Base-by-base conservation (phyloP, 64 coral and sea anemone genomes). In the Pachyseris speciosa region DNA sequence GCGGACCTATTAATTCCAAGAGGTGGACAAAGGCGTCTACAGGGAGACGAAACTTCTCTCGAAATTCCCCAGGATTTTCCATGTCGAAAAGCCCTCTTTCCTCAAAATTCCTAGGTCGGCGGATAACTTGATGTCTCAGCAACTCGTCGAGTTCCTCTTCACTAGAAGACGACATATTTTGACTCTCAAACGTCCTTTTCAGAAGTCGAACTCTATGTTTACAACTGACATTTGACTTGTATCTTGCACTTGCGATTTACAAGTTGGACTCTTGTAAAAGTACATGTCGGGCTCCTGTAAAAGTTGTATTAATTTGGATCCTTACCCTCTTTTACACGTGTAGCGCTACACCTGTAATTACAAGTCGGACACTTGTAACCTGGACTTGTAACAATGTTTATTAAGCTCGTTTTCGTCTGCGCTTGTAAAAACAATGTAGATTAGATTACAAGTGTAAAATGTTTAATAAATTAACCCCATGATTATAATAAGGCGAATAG, bases 61-160 rank as follows among this genome's bases (percentile, higher is more conserved):
- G 61, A 83, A 83, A 71, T 86, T 86, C 64, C 36, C 84, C 38
- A 70, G 64, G 84, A 86, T 86, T 86, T 69, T 37, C 64, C 42
- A 70, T 69, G 64, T 86, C 84, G 28, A 70, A 71, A 63, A 86
- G 61, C 78, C 49, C 17, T 83, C 49, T 83, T 83, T 83, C 78
- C 43, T 45, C 43, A 11, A 45, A 45, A 45, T 60, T 85, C 81
- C 81, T 55, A 32, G 81, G 81, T 39, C 69, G 64, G 37, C 83
- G 64, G 22, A 86, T 64, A 64, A 86, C 31, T 71, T 71, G 84
- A 67, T 22, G 5, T 87, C 59, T 39, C 19, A 49, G 24, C 10
- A 87, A 24, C 30, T 87, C 16, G 27, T 72, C 45, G 64, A 87
- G 68, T 87, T 73, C 67, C 24, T 72, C 67, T 49, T 87, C 68